These are phyloP conservation scores for Drosophila sulfurigaster DNA, from an alignment of 1,140 invertebrate genomes.

Conservation along the genomic window DNA sequence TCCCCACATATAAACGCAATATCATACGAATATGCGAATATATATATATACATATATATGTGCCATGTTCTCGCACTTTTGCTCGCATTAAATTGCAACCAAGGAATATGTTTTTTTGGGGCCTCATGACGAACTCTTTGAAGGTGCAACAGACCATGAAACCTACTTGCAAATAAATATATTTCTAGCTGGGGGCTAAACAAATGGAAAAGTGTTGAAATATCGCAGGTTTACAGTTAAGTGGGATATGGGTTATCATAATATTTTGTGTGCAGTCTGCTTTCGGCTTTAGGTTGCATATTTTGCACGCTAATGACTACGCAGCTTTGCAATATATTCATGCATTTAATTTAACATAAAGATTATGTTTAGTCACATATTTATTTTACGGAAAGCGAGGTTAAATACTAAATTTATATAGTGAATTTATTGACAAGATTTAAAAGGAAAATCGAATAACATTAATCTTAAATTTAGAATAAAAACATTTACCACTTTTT, in stretches of 20 bases:
- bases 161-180: constrained; percentile 35
- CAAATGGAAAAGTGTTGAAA: constrained; percentile 21
- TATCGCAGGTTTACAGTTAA: not conserved
- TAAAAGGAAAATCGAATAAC: too few species aligned
- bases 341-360: not conserved
- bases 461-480: too few species aligned
- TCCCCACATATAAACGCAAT: not conserved
- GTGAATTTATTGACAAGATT: too few species aligned
- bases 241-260: constrained; percentile 6
- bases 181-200: constrained; percentile 28
- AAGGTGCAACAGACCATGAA: constrained; percentile 64
- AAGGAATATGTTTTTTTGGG: constrained; percentile 38
- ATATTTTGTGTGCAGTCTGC: constrained; percentile 16
- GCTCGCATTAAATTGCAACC: constrained; percentile 42
- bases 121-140: constrained; percentile 22
- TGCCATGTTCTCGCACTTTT: not conserved
- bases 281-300: not conserved
- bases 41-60: too few species aligned
- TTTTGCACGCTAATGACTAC: too few species aligned
- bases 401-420: too few species aligned
- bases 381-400: not conserved
- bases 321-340: not conserved
- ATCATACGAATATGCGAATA: not conserved
- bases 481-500: too few species aligned
- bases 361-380: not conserved